Conservation (phyloP, 2,797 vertebrate genomes). For the Ctenopoma multispine region DNA sequence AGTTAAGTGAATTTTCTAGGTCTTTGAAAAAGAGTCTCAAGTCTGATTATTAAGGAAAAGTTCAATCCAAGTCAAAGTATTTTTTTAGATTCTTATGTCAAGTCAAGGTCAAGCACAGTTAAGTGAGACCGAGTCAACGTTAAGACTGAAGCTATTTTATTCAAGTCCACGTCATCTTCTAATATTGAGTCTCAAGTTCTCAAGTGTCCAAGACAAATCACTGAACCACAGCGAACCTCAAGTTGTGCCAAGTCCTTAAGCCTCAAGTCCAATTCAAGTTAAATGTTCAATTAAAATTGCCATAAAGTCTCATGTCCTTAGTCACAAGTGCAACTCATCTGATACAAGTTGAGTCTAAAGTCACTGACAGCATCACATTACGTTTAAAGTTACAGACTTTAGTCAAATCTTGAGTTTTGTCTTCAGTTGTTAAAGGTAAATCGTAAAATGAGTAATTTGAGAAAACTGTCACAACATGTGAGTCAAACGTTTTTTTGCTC, state of each 20-base stretch:
- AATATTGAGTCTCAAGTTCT: not conserved
- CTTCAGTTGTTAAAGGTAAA: no score
- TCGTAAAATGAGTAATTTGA: not conserved
- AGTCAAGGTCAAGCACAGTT: not conserved
- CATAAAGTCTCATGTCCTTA: not conserved
- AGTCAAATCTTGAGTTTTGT: not conserved
- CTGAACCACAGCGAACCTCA: not conserved
- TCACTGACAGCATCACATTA: no score
- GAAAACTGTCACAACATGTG: no score
- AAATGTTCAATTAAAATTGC: no score
- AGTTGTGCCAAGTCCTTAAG: not conserved
- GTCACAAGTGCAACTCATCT: not conserved
- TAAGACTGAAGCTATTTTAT: not conserved
- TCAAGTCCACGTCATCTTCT: no score
- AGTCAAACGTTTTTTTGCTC: no score
- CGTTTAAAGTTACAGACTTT: no score
- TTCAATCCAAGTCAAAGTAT: conserved; percentile 6
- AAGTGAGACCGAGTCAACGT: not conserved
- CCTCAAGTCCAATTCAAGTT: no score
- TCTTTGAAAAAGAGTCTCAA: not conserved
- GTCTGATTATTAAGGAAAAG: not conserved
- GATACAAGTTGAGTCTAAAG: no score
- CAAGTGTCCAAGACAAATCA: not conserved
- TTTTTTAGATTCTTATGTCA: not conserved
- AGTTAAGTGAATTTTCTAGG: conserved; percentile 8